phyloP scores from a whole-genome alignment of 2,797 vertebrate species.

The Bufotes viridis region DNA sequence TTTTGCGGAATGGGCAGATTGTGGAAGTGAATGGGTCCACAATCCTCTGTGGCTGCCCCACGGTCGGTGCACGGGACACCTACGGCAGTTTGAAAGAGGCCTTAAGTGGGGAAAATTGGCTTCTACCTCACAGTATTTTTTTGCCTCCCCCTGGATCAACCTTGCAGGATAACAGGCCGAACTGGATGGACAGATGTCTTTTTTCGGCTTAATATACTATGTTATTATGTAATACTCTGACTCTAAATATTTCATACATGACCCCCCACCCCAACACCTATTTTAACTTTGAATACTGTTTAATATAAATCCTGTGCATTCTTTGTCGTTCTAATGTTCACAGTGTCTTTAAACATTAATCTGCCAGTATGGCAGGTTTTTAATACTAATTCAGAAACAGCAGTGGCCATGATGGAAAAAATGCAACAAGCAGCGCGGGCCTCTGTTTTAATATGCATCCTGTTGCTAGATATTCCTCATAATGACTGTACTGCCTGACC shows the following conservation, averaged over 20 bases:
- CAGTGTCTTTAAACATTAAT: constrained; percentile 2
- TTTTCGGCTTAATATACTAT: too few relatives aligned
- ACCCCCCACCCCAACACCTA: neutral
- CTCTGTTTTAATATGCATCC: constrained; percentile 19
- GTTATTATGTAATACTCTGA: neutral
- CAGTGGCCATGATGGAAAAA: constrained; percentile 2
- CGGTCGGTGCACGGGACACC: too few relatives aligned
- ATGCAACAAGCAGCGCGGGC: constrained; percentile 9
- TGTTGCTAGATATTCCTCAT: constrained; percentile 36
- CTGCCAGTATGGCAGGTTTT: neutral
- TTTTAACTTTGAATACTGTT: neutral
- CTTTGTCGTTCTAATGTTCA: neutral
- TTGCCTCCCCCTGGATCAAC: too few relatives aligned
- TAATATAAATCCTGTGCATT: neutral
- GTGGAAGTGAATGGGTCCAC: too few relatives aligned
- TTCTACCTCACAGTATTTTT: too few relatives aligned
- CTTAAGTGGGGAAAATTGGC: too few relatives aligned
- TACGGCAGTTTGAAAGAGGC: too few relatives aligned
- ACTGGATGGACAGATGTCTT: too few relatives aligned
- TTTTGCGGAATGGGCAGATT: too few relatives aligned
- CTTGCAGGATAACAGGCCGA: too few relatives aligned
- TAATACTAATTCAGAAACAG: constrained; percentile 25
- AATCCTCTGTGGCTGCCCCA: too few relatives aligned
- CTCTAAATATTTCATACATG: neutral
- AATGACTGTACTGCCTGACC: constrained; percentile 23